These are phyloP conservation scores for Hassar affinis DNA, from an alignment of 2,113 vertebrate genomes.

Conservation along the genomic window DNA sequence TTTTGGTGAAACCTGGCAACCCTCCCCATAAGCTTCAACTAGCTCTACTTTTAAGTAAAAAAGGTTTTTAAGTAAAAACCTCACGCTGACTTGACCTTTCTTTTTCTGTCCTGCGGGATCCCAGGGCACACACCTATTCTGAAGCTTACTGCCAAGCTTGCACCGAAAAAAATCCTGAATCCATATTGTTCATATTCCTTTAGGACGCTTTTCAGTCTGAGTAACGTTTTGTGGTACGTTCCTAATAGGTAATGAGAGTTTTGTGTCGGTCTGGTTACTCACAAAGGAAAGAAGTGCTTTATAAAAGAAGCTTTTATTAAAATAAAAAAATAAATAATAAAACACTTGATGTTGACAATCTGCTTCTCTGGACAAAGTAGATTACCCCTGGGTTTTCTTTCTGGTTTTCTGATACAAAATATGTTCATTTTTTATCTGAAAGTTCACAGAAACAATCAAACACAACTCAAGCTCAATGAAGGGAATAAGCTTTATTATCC, in stretches of 20 bases:
- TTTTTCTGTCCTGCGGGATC: not conserved
- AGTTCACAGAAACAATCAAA: not conserved
- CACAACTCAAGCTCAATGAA: not conserved
- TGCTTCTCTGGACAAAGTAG: not conserved
- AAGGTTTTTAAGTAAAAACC: not conserved
- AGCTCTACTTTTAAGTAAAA: not conserved
- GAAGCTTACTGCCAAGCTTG: not conserved
- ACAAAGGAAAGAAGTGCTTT: not conserved
- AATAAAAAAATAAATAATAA: too few relatives aligned
- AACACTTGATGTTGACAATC: not conserved
- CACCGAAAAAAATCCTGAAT: not conserved
- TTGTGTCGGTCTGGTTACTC: not conserved
- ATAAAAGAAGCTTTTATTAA: not conserved
- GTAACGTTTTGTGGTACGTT: not conserved
- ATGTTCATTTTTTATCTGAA: too few relatives aligned
- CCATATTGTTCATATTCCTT: not conserved
- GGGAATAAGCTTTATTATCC: not conserved
- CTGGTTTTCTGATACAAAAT: not conserved
- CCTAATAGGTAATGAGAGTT: not conserved
- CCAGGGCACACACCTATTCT: not conserved
- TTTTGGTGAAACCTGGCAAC: too few relatives aligned
- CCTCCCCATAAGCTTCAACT: too few relatives aligned
- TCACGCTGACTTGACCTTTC: not conserved
- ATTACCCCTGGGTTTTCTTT: not conserved
- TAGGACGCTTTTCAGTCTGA: not conserved